Conservation (phyloP, 92 coral and sea anemone species). For the Epizoanthus rinbou region DNA sequence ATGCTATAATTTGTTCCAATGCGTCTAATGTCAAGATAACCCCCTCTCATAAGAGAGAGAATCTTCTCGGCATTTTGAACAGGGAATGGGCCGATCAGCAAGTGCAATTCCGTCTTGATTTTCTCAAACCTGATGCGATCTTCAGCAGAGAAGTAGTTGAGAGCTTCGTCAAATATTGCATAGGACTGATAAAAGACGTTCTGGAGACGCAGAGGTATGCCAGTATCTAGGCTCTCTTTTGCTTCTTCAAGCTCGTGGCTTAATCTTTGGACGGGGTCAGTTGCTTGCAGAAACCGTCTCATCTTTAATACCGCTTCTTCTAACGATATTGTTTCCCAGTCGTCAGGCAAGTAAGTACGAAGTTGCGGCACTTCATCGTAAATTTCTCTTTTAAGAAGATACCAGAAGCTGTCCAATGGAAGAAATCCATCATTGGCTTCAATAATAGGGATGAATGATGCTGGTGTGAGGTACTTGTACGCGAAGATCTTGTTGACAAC, state of each 20-base stretch:
- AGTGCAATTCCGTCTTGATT: conserved; percentile 41
- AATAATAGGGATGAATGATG: conserved; percentile 10
- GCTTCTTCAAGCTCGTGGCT: conserved; percentile 41
- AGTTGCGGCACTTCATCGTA: conserved; percentile 54
- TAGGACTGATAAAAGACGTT: conserved; percentile 46
- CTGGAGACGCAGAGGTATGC: conserved; percentile 42
- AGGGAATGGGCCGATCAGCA: conserved; percentile 48
- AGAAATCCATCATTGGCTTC: conserved; percentile 51
- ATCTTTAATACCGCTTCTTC: conserved; percentile 37
- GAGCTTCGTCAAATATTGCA: conserved; percentile 46
- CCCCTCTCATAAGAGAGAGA: conserved; percentile 43
- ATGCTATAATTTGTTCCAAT: conserved; percentile 43
- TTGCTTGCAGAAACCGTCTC: conserved; percentile 30
- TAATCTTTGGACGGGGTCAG: conserved; percentile 38
- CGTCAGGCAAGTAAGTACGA: conserved; percentile 38
- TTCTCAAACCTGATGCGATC: conserved; percentile 54
- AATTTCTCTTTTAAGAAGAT: conserved; percentile 51
- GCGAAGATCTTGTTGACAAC: conserved; percentile 34
- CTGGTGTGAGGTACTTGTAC: conserved; percentile 42
- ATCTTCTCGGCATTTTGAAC: conserved; percentile 58
- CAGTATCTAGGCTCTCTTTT: conserved; percentile 36
- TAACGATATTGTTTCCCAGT: conserved; percentile 35
- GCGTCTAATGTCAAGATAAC: conserved; percentile 23
- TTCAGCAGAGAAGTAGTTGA: conserved; percentile 50
- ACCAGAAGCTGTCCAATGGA: conserved; percentile 54